These are phyloP conservation scores for Drepana falcataria DNA, from an alignment of 2,888 invertebrate species.

Conservation along the genomic window DNA sequence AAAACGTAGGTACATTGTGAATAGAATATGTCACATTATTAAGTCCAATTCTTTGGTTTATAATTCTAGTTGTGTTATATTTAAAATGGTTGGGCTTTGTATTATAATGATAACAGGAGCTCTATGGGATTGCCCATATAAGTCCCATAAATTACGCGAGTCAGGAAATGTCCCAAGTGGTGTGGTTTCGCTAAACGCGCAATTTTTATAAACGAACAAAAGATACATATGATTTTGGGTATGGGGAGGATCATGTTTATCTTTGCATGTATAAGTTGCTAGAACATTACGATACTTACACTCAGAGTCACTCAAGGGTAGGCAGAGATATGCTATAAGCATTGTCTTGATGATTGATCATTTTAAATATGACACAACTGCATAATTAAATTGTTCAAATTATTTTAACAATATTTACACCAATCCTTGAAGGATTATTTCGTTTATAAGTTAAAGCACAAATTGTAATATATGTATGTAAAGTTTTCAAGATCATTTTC, in stretches of 20 bases:
- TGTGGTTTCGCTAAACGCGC: no score
- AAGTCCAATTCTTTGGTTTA: neutral
- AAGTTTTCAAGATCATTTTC: neutral
- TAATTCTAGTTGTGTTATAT: slow-evolving; percentile 17
- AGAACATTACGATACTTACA: no score
- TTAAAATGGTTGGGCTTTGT: neutral
- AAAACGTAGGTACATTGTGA: neutral
- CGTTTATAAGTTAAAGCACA: neutral
- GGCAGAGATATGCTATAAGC: no score
- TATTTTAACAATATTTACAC: neutral
- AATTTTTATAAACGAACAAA: no score
- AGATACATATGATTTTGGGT: no score
- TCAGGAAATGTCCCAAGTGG: no score
- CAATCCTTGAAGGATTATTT: neutral
- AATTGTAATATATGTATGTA: neutral
- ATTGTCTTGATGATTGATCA: neutral
- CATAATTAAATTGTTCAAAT: neutral
- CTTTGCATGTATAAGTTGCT: no score
- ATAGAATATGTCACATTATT: neutral
- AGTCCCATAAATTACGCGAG: no score
- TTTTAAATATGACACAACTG: neutral
- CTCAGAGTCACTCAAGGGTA: no score
- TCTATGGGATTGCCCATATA: no score
- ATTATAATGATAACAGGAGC: neutral
- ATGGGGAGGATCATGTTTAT: no score